A percentile compares a stretch with the other conserved stretches of the same genome.
These are phyloP conservation scores for Drosophila anomelani DNA, from an alignment of 2,888 invertebrate genomes.

Conservation along the genomic window DNA sequence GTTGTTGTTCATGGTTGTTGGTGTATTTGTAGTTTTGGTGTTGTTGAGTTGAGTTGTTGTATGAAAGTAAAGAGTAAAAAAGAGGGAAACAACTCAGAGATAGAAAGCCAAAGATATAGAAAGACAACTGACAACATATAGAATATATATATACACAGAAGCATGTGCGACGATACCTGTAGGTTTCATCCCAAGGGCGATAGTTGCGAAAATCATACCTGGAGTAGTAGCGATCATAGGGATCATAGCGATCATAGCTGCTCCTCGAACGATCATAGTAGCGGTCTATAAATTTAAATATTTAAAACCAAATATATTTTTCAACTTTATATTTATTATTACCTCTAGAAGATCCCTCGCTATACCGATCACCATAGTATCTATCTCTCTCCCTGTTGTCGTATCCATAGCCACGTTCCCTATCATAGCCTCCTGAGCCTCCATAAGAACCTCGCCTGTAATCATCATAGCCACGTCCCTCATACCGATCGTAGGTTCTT, in stretches of 20 bases:
- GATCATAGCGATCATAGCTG: slow-evolving; percentile 78
- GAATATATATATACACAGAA: slow-evolving; percentile 20
- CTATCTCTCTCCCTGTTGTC: slow-evolving; percentile 83
- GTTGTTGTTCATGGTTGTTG: slow-evolving; percentile 51
- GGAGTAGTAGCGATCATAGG: slow-evolving; percentile 82
- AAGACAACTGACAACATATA: slow-evolving; percentile 23
- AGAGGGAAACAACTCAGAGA: slow-evolving; percentile 37
- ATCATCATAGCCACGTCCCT: slow-evolving; percentile 73
- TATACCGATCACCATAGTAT: slow-evolving; percentile 74
- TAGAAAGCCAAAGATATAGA: slow-evolving; percentile 12
- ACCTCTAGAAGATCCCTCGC: slow-evolving; percentile 67
- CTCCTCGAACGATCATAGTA: slow-evolving; percentile 79
- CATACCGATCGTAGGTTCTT: slow-evolving; percentile 78
- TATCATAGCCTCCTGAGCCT: slow-evolving; percentile 65
- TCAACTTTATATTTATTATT: neutral
- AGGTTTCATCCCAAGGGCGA: slow-evolving; percentile 84
- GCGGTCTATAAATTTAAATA: slow-evolving; percentile 70
- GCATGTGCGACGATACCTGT: slow-evolving; percentile 81
- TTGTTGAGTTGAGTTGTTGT: slow-evolving; percentile 65
- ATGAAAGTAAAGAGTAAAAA: slow-evolving; percentile 75
- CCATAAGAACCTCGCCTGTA: slow-evolving; percentile 47
- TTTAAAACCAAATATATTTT: neutral
- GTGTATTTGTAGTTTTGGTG: slow-evolving; percentile 53
- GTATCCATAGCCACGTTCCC: slow-evolving; percentile 82
- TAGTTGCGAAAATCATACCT: slow-evolving; percentile 84